phyloP scores from a whole-genome alignment of 2,113 vertebrate genomes.

The Cricetomys ansorgei region DNA sequence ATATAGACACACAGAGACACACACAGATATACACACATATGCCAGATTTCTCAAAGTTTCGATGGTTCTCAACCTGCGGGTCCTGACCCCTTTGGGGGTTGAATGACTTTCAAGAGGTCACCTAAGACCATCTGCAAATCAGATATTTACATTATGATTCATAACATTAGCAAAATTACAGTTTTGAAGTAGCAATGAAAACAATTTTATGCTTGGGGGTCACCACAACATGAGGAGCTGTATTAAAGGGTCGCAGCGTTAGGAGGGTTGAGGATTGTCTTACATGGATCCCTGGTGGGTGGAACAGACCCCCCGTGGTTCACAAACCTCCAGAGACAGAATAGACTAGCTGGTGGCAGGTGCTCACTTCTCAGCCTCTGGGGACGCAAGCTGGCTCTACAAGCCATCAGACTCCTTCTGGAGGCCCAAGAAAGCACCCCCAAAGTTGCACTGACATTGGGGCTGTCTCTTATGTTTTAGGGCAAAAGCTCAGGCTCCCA shows the following conservation, averaged over 20 bases:
- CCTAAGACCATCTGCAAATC: no score
- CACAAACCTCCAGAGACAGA: not conserved
- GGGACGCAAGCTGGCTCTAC: not conserved
- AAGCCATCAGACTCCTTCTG: fast-evolving
- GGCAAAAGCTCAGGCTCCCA: not conserved
- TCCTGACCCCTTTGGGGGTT: no score
- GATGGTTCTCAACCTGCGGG: no score
- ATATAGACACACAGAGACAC: not conserved
- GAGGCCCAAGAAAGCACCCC: not conserved
- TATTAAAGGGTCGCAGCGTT: no score
- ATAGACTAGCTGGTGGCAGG: fast-evolving
- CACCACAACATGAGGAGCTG: no score
- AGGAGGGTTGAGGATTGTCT: no score
- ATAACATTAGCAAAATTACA: no score
- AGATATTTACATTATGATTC: no score
- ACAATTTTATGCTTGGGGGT: no score
- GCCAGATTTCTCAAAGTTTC: not conserved
- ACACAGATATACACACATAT: not conserved
- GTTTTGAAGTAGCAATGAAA: no score
- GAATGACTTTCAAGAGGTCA: no score
- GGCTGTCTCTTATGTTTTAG: not conserved
- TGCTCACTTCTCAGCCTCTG: not conserved
- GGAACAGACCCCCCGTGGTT: not conserved
- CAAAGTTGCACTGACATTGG: fast-evolving
- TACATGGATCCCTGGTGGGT: not conserved